A percentile compares a stretch with the other conserved stretches of the same genome.
These are phyloP conservation scores for Alca torda DNA, from an alignment of 2,797 vertebrate genomes.

Conservation along the genomic window DNA sequence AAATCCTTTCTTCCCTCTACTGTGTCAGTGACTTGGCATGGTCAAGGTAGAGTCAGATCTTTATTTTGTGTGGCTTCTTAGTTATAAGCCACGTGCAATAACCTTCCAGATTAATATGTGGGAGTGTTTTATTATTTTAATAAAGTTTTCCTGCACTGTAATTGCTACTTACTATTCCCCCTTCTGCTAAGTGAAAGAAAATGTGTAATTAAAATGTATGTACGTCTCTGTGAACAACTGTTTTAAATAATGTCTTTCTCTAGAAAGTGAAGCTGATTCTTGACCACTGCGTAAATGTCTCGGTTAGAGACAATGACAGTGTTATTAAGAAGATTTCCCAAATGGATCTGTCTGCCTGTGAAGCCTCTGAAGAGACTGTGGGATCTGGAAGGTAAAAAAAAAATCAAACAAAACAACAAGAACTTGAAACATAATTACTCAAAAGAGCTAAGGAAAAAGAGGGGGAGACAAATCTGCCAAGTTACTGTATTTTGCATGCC, in stretches of 20 bases:
- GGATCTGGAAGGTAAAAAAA: constrained; percentile 79
- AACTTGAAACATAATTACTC: background rate
- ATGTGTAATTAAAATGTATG: background rate
- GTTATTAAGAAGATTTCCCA: constrained; percentile 59
- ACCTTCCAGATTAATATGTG: background rate
- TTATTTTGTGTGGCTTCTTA: background rate
- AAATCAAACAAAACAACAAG: background rate
- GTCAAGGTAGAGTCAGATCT: background rate
- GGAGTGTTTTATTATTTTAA: background rate
- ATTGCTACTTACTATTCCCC: background rate
- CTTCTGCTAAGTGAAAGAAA: background rate
- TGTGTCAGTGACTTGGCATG: background rate
- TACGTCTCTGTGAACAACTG: background rate
- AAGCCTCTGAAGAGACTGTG: constrained; percentile 81
- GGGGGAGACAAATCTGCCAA: background rate
- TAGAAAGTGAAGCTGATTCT: constrained; percentile 87
- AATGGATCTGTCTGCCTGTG: constrained; percentile 80
- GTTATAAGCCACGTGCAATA: background rate
- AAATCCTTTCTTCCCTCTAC: background rate
- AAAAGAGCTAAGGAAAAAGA: background rate
- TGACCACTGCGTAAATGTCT: constrained; percentile 82
- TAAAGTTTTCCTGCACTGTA: background rate
- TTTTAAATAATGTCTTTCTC: constrained; percentile 17
- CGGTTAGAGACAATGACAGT: constrained; percentile 68
- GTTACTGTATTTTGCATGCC: background rate